Base-by-base conservation (phyloP, 2,888 invertebrate genomes). In the Coecobrya sp. region DNA sequence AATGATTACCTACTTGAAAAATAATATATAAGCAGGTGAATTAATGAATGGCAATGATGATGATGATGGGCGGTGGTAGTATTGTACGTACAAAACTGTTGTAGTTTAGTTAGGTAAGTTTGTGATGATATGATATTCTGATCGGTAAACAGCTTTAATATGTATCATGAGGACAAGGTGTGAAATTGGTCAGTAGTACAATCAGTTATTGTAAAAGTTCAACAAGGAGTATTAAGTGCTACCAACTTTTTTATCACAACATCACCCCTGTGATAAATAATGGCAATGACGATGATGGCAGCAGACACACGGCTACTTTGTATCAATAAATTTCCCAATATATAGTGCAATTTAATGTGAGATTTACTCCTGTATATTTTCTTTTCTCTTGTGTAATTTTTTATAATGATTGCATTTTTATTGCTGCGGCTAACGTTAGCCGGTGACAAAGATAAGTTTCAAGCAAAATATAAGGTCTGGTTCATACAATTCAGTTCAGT, bases 121-220 rank as follows among this genome's bases (percentile, higher is more conserved):
- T 36, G 36, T 36, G 7, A 2, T 36, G 36, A 36, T 7, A 7
- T 2, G 36, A 36, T 4, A 55, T n/a, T n/a, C n/a, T n/a, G n/a
- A n/a, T n/a, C n/a, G n/a, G n/a, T n/a, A 52, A 55, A 55, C 55
- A 55, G 55, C n/a, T 55, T 52, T 55, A n/a, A n/a, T 55, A n/a
- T 55, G 4, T n/a, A 49, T 19, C 76, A 49, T 49, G 49, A 79
- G 76, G 49, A 79, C 49, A 79, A 22, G 76, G 76, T 49, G 76
- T 79, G 76, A 62, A 79, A 52, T 73, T 49, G 49, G 76, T 27
- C 25, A 73, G 42, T 73, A 13, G 73, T 52, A 52, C 76, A 70
- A 42, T 68, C 19, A 68, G 11, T 13, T 13, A 49, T 49, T 27
- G 8, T n/a, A 62, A 22, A 49, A 49, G 49, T 13, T 49, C 1